Percentiles rank a stretch among this genome's conserved stretches.
Conservation (phyloP, 35 echinoderm and acorn worm species). For the Patiria miniata region DNA sequence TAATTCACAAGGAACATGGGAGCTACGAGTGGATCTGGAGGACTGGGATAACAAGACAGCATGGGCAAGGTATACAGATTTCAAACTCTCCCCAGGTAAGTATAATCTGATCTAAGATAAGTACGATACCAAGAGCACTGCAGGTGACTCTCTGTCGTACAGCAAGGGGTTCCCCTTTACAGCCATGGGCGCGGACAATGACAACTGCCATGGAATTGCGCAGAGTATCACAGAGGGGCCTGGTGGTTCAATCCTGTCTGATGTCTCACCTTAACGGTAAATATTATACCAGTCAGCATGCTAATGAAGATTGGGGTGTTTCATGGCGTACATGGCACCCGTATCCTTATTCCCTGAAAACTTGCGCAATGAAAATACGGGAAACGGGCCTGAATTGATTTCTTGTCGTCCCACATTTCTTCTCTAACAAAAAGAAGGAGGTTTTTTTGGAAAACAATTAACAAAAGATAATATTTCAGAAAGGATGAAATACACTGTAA, state of each 20-base stretch:
- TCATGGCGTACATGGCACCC: neutral
- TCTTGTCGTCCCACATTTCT: too few relatives aligned
- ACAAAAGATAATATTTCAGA: too few relatives aligned
- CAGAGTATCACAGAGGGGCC: neutral
- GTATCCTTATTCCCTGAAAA: neutral
- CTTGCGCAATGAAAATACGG: neutral
- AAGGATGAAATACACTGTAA: too few relatives aligned
- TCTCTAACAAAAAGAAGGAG: too few relatives aligned
- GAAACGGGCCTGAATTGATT: too few relatives aligned
- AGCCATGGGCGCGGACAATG: neutral
- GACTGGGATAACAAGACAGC: neutral
- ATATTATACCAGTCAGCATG: neutral
- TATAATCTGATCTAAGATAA: neutral
- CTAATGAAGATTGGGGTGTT: neutral
- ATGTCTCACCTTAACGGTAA: neutral
- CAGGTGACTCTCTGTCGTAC: neutral
- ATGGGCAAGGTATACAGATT: neutral
- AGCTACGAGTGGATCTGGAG: neutral
- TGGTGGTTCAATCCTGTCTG: conserved; percentile 13
- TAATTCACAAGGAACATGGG: neutral
- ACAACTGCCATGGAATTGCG: neutral
- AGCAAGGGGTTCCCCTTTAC: neutral
- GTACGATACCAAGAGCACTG: neutral
- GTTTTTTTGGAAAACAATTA: too few relatives aligned
- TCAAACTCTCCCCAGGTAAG: neutral